Percentiles rank a stretch among this genome's conserved stretches.
phyloP scores from a whole-genome alignment of 2,113 vertebrate genomes.

The Thermophis baileyi region DNA sequence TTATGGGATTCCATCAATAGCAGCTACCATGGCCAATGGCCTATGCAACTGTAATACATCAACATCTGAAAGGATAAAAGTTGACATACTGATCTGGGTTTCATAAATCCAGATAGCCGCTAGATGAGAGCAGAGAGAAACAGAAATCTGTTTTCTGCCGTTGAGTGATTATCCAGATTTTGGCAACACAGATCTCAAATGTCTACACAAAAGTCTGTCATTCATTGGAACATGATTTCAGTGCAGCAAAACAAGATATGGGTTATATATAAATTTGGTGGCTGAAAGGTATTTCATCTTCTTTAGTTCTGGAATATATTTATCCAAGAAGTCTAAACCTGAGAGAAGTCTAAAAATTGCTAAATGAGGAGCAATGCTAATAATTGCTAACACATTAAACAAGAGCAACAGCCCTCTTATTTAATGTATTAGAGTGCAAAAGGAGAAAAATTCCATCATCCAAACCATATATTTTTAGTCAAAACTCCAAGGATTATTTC shows the following conservation, averaged over 20 bases:
- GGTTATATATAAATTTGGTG: background rate
- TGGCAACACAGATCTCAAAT: no score
- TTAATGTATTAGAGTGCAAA: background rate
- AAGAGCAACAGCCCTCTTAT: background rate
- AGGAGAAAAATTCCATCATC: background rate
- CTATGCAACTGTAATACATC: background rate
- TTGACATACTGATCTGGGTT: background rate
- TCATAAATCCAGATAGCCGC: no score
- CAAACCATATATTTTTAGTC: background rate
- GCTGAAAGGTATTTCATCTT: background rate
- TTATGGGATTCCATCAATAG: background rate
- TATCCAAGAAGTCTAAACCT: background rate
- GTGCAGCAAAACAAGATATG: background rate
- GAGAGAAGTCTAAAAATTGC: background rate
- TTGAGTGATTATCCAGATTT: no score
- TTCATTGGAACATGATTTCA: background rate
- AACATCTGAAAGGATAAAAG: background rate
- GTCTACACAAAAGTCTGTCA: background rate
- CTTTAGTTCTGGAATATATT: background rate
- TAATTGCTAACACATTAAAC: no score
- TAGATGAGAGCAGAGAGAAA: no score
- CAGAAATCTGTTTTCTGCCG: no score
- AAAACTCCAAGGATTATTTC: background rate
- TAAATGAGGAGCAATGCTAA: background rate
- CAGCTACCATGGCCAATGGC: background rate